These are phyloP conservation scores for Xerus inauris DNA, from an alignment of 2,113 vertebrate genomes.

Conservation along the genomic window DNA sequence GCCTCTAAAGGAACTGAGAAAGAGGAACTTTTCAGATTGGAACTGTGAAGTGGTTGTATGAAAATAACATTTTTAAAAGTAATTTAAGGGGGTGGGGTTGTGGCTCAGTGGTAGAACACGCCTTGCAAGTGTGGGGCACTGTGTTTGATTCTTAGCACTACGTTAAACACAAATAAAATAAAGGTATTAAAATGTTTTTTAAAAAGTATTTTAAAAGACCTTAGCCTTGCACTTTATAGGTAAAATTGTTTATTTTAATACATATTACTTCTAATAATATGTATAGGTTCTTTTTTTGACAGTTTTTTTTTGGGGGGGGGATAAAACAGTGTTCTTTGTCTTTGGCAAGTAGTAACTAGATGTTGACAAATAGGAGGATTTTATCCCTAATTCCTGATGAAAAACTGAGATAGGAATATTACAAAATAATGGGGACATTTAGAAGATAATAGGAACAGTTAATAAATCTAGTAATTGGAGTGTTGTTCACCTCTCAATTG, in stretches of 20 bases:
- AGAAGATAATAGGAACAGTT: not conserved
- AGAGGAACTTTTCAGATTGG: not conserved
- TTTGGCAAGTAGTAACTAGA: not conserved
- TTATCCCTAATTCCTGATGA: not conserved
- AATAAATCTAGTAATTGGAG: not conserved
- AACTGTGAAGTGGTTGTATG: not conserved
- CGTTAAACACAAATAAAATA: too few species aligned
- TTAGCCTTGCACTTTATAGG: not conserved
- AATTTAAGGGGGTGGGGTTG: too few species aligned
- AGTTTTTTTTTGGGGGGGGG: not conserved
- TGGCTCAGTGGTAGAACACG: too few species aligned
- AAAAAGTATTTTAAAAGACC: not conserved
- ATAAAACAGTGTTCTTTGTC: not conserved
- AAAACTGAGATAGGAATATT: not conserved
- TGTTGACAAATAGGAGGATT: not conserved
- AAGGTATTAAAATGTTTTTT: too few species aligned
- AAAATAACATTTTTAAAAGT: not conserved
- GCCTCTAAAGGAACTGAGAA: not conserved
- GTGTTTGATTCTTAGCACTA: too few species aligned
- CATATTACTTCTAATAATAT: conserved; percentile 4
- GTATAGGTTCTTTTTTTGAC: not conserved
- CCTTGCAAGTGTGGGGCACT: too few species aligned
- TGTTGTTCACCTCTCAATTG: not conserved
- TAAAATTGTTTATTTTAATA: not conserved
- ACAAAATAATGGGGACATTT: not conserved